Evolutionary conservation across 2,797 vertebrate genomes (phyloP).

Genomic region (Protonibea diacanthus): DNA sequence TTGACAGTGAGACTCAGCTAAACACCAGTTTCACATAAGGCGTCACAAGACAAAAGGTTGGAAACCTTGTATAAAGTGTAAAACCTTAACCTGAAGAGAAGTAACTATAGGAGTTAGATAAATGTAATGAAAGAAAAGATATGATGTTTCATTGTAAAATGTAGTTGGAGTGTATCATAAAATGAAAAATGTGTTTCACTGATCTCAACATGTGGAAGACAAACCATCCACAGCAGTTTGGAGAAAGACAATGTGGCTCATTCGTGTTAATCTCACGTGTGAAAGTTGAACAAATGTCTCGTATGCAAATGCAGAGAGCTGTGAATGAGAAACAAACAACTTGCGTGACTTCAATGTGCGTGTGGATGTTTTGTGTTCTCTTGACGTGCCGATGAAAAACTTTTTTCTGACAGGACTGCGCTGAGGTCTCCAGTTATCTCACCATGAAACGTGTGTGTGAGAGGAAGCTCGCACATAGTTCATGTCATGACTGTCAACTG

Average conservation of each 20-base stretch:
- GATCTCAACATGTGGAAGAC: constrained; percentile 32
- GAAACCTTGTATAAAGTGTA: neutral
- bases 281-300: constrained; percentile 60
- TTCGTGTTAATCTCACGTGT: constrained; percentile 47
- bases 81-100: neutral
- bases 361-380: constrained; percentile 50
- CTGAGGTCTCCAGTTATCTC: constrained; percentile 64
- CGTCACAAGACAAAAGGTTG: neutral
- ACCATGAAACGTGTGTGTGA: constrained; percentile 58
- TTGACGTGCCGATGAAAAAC: constrained; percentile 38
- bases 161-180: neutral
- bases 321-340: constrained; percentile 54
- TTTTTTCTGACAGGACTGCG: constrained; percentile 65
- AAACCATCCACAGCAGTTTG: constrained; percentile 20
- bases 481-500: constrained; percentile 69
- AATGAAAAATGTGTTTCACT: constrained; percentile 35
- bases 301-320: constrained; percentile 56
- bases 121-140: neutral
- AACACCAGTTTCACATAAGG: neutral
- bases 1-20: neutral
- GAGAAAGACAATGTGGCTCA: constrained; percentile 11
- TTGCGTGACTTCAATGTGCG: constrained; percentile 34
- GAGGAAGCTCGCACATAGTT: constrained; percentile 67
- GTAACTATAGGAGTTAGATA: neutral
- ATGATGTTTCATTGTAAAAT: neutral